Base-by-base conservation (phyloP, 2,113 vertebrate species). In the Limnothrissa miodon region DNA sequence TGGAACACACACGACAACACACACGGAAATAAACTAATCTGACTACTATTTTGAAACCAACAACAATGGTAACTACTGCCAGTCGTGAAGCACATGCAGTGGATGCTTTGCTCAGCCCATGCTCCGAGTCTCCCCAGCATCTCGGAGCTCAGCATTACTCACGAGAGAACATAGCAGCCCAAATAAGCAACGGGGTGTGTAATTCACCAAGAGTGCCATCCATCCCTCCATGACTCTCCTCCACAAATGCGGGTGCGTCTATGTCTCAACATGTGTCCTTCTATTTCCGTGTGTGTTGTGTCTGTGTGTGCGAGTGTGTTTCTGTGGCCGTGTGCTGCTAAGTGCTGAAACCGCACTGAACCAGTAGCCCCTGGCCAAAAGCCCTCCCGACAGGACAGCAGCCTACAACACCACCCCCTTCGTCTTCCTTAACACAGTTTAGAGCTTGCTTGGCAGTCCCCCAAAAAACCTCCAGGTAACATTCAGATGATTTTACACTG, bases 201-300 rank as follows among this genome's bases (percentile, higher is more conserved):
- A 39, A 66, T 74, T 74, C 66, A 74, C 66, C 36, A 36, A 29
- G 66, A 13, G 9, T 33, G 25, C 66, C 66, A 74, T 74, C 29
- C 66, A 21, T 36, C 33, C 25, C 66, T 74, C 10, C 13, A 5
- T 13, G 1, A 39, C 66, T 17, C 33, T 74, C 29, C 5, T 74
- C 29, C 36, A 15, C 17, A 33, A 5, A 29, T 74, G 29, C 36
- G 66, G 17, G 66, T 74, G 66, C 36, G 66, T 74, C 9, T 74
- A 29, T 74, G 29, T 74, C 2, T 56, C 11, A 5, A 23, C 21
- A 23, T 56, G 17, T 56, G 53, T 56, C 19, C 70, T 21, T 29
- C n/a, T n/a, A n/a, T n/a, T n/a, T 4, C 19, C 21, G 21, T 81
- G 25, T 51, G 46, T 79, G 66, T 84, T 82, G 39, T n/a, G 33